Evolutionary conservation across 2,797 vertebrate species (phyloP).

Genomic region (Phrynocephalus guinanensis): DNA sequence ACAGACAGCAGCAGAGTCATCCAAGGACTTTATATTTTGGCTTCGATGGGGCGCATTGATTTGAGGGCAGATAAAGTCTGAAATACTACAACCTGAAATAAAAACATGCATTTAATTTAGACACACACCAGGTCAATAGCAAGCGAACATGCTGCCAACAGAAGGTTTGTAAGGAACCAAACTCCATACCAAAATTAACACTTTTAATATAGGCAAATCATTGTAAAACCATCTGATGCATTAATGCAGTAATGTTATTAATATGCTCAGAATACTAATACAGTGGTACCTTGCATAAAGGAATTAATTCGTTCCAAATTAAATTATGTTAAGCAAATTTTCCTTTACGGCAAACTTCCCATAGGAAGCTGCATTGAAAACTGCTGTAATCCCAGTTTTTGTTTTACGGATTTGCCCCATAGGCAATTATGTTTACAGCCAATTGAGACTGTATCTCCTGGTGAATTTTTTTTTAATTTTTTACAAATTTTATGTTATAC

Average conservation of each 20-base stretch:
- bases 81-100: slow-evolving; percentile 85
- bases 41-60: slow-evolving; percentile 84
- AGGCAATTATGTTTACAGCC: no score
- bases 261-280: neutral
- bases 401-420: no score
- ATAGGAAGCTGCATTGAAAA: no score
- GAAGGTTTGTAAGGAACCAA: neutral
- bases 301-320: no score
- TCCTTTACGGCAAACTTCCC: no score
- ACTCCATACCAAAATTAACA: neutral
- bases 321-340: no score
- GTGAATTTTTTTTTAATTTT: no score
- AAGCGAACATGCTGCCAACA: neutral
- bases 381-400: no score
- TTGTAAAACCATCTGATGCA: neutral
- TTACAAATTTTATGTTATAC: no score
- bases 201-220: neutral
- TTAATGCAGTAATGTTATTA: neutral
- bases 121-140: neutral
- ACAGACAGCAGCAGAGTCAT: slow-evolving; percentile 88
- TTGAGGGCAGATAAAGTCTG: no score
- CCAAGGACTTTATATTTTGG: slow-evolving; percentile 92
- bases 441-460: no score
- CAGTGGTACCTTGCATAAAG: no score
- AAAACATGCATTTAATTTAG: neutral